A percentile compares a stretch with the other conserved stretches of the same genome.
Conservation (phyloP, 2,113 vertebrate genomes). For the Prunella himalayana region DNA sequence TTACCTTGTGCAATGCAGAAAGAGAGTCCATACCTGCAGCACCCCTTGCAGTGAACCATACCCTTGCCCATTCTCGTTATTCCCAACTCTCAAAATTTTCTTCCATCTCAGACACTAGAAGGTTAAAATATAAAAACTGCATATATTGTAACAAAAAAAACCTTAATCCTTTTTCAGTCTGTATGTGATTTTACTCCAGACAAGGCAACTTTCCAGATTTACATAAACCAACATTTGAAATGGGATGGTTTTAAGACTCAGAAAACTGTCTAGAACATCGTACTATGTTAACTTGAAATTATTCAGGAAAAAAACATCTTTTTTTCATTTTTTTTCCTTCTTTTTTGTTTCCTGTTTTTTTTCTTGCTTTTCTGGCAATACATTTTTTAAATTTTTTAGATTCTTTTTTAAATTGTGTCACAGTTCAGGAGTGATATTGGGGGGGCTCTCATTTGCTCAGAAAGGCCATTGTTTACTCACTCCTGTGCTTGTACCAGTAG, state of each 20-base stretch:
- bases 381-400: background rate
- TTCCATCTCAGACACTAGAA: background rate
- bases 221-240: slow-evolving; percentile 41
- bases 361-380: background rate
- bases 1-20: background rate
- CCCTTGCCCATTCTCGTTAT: background rate
- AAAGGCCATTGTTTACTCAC: background rate
- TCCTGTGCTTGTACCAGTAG: background rate
- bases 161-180: slow-evolving; percentile 54
- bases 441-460: background rate
- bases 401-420: background rate
- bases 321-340: background rate
- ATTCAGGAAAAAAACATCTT: background rate
- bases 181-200: slow-evolving; percentile 27
- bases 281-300: background rate
- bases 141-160: slow-evolving; percentile 4
- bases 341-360: no score
- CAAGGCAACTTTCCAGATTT: slow-evolving; percentile 42
- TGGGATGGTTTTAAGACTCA: background rate
- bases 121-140: slow-evolving; percentile 5
- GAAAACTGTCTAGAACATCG: background rate
- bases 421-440: background rate
- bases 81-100: background rate
- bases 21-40: background rate
- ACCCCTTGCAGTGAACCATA: background rate